Conservation (phyloP, 2,888 invertebrate species). For the Dryadula phaetusa region DNA sequence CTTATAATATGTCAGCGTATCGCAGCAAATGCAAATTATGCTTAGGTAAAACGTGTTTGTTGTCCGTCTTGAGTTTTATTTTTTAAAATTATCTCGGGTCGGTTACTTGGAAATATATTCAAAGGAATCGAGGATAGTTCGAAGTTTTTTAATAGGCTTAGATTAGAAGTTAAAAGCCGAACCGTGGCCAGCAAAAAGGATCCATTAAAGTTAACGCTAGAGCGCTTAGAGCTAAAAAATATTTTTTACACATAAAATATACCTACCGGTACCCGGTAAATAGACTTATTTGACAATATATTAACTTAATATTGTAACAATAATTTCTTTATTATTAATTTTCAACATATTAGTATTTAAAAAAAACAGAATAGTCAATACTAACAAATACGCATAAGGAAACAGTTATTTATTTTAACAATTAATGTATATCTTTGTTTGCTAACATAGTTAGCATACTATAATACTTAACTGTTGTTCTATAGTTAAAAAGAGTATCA, state of each 20-base stretch:
- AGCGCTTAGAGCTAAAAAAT: too few relatives aligned
- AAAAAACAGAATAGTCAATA: background rate
- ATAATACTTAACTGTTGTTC: too few relatives aligned
- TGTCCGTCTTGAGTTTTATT: conserved; percentile 79
- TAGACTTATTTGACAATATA: too few relatives aligned
- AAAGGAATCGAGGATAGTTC: conserved; percentile 76
- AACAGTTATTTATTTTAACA: background rate
- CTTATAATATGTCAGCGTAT: conserved; percentile 44
- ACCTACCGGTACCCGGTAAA: too few relatives aligned
- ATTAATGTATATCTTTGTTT: background rate
- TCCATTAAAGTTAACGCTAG: conserved; percentile 72
- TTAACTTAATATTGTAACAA: too few relatives aligned
- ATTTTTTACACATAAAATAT: too few relatives aligned
- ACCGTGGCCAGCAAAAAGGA: conserved; percentile 58
- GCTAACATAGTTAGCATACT: too few relatives aligned
- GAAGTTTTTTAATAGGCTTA: conserved; percentile 81
- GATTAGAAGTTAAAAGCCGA: conserved; percentile 82
- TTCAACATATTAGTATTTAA: background rate
- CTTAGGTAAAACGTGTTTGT: conserved; percentile 83
- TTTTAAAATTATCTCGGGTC: conserved; percentile 82
- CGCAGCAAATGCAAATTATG: conserved; percentile 75
- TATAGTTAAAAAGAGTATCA: background rate
- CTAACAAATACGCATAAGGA: background rate
- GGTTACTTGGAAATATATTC: conserved; percentile 84
- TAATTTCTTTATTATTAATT: too few relatives aligned